Evolutionary conservation across 2,888 invertebrate genomes (phyloP), one percentile per base, ranked within the genome.

Genomic region (Ennomos quercinarius): DNA sequence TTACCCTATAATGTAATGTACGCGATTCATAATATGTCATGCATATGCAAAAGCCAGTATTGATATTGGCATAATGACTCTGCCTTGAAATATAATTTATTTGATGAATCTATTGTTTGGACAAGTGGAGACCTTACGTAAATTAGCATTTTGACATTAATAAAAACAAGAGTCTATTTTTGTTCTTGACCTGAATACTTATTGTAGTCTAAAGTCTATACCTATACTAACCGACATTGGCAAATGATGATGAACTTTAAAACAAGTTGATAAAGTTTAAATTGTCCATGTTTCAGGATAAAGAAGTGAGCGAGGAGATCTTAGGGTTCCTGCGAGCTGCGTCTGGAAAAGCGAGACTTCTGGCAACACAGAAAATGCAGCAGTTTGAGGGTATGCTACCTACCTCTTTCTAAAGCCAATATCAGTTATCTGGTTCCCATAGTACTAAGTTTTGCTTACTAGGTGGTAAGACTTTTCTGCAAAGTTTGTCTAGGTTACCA

Each of bases 301-400:
- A 78, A 36, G 80, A 84, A 2, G 78, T 83, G 0, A 81, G 80
- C 17, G 98, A 98, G 77, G 98, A 98, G 82, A 95, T 96, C 0
- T 93, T 96, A 59, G 99, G 99, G 0, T 94, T 96, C 73, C 91
- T 99, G 39, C 94, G 98, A 56, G 95, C 98, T 0, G 97, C 98
- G 0, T 94, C 98, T 8, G 99, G 99, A 12, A 98, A 99, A 88
- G 98, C 98, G 8, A 95, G 97, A 66, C 93, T 99, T 36, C 91
- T 99, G 66, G 96, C 97, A 35, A 95, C 96, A 10, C 97, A 99
- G 91, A 99, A 99, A 86, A 97, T 99, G 95, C 96, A 97, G 86
- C 99, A 99, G 85, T 99, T 99, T 86, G 95, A 96, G 93, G 98
- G 98, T 93, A 76, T 52, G 37, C 27, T 27, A 6, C 17, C 17